Evolutionary conservation across 2,888 invertebrate genomes (phyloP).

Genomic region (Drosophila sordidula): DNA sequence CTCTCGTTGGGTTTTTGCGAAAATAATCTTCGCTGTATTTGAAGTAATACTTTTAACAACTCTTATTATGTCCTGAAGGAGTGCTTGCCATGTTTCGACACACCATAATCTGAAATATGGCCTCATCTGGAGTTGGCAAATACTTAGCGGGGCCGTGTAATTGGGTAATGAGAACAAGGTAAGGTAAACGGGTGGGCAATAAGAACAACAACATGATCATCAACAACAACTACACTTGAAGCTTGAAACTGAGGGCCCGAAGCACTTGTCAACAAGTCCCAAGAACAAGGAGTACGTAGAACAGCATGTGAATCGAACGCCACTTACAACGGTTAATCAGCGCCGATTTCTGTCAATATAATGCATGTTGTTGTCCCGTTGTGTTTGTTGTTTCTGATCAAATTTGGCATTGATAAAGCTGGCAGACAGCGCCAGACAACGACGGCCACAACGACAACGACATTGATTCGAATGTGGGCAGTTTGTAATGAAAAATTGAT

Average conservation of each 20-base stretch:
- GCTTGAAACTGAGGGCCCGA: constrained; percentile 10
- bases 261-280: constrained; percentile 59
- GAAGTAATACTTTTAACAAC: too few species aligned
- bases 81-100: background rate
- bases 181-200: constrained; percentile 26
- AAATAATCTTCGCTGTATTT: too few species aligned
- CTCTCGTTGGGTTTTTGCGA: too few species aligned
- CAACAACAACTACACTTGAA: constrained; percentile 16
- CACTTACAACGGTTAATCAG: constrained; percentile 62
- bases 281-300: constrained; percentile 41
- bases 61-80: background rate
- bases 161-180: constrained; percentile 67
- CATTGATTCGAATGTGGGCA: constrained; percentile 55
- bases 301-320: constrained; percentile 30
- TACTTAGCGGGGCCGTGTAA: constrained; percentile 27
- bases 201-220: background rate
- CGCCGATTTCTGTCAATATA: constrained; percentile 50
- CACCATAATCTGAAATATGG: background rate
- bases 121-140: constrained; percentile 17
- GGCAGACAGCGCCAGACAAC: constrained; percentile 49
- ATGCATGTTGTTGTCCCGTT: constrained; percentile 32
- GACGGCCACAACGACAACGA: constrained; percentile 18
- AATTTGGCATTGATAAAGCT: constrained; percentile 75
- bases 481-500: constrained; percentile 79
- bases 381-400: constrained; percentile 25